A percentile compares a stretch with the other conserved stretches of the same genome.
These are phyloP conservation scores for Onychomys arenicola DNA, from an alignment of 2,797 vertebrate genomes.

Conservation along the genomic window DNA sequence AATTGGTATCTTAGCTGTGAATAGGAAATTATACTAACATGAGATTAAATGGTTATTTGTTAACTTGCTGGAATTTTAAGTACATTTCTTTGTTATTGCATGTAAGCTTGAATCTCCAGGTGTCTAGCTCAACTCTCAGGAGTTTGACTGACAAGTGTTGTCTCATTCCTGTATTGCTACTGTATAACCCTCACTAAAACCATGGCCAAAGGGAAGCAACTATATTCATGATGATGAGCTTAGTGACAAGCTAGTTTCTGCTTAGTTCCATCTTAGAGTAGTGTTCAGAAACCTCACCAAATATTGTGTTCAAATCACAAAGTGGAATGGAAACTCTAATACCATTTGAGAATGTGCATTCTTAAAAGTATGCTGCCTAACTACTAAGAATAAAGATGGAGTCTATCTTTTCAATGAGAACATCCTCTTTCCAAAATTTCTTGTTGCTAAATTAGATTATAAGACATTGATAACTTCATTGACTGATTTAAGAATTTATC, in stretches of 20 bases:
- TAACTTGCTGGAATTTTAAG: conserved; percentile 33
- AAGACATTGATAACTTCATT: not conserved
- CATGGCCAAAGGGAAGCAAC: accelerated
- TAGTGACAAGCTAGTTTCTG: not conserved
- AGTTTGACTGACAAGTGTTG: not conserved
- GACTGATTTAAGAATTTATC: not conserved
- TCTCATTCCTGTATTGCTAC: not conserved
- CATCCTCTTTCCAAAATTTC: not conserved
- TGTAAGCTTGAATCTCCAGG: not conserved
- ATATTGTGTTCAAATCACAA: not conserved
- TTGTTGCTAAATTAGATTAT: not conserved
- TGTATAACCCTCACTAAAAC: not conserved
- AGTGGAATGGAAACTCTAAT: not conserved
- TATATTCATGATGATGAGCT: not conserved
- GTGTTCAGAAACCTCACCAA: not conserved
- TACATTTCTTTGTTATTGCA: not conserved
- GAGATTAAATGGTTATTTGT: conserved; percentile 31
- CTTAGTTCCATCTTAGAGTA: not conserved
- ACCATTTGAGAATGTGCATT: not conserved
- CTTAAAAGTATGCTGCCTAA: not conserved
- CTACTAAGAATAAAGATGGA: not conserved
- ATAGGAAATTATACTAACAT: conserved; percentile 57
- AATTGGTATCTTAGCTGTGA: conserved; percentile 43
- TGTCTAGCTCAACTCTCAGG: not conserved
- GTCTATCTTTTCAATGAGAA: not conserved